Conservation (phyloP, 2,113 vertebrate genomes). For the Maccullochella peelii region DNA sequence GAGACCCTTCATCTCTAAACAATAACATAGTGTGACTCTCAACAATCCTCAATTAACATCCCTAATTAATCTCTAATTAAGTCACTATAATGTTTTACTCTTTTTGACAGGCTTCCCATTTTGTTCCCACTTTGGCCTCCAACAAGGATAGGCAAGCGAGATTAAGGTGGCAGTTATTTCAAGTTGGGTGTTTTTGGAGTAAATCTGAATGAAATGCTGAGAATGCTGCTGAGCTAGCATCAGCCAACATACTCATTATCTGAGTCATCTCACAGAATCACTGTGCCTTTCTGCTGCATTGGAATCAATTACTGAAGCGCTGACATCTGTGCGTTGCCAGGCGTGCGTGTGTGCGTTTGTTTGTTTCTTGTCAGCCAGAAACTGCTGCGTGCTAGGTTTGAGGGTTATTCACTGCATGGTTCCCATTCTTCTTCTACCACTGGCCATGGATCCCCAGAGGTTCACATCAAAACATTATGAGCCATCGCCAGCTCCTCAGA, state of each 20-base stretch:
- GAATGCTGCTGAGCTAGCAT: slow-evolving; percentile 74
- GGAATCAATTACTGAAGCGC: slow-evolving; percentile 37
- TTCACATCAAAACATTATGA: slow-evolving; percentile 42
- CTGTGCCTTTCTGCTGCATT: slow-evolving; percentile 51
- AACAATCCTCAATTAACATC: not conserved
- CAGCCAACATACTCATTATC: slow-evolving; percentile 59
- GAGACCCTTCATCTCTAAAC: slow-evolving; percentile 42
- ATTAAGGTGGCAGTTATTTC: slow-evolving; percentile 21
- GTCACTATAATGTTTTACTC: not conserved
- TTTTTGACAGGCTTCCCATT: not conserved
- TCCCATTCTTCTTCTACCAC: slow-evolving; percentile 64
- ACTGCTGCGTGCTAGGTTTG: slow-evolving; percentile 24
- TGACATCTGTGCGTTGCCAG: slow-evolving; percentile 38
- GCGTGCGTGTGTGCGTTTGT: slow-evolving; percentile 31
- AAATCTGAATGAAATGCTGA: slow-evolving; percentile 67
- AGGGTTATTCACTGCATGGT: slow-evolving; percentile 44
- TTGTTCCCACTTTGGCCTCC: not conserved
- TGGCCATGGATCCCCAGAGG: slow-evolving; percentile 22
- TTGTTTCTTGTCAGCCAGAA: slow-evolving; percentile 53
- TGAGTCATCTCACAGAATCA: slow-evolving; percentile 62
- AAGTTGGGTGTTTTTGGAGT: slow-evolving; percentile 52
- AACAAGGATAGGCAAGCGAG: not conserved
- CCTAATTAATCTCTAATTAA: slow-evolving; percentile 40
- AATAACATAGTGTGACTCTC: slow-evolving; percentile 38
- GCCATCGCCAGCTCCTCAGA: slow-evolving; percentile 37